These are phyloP conservation scores for Cheilosia urbana DNA, from an alignment of 2,888 invertebrate species.

Conservation along the genomic window DNA sequence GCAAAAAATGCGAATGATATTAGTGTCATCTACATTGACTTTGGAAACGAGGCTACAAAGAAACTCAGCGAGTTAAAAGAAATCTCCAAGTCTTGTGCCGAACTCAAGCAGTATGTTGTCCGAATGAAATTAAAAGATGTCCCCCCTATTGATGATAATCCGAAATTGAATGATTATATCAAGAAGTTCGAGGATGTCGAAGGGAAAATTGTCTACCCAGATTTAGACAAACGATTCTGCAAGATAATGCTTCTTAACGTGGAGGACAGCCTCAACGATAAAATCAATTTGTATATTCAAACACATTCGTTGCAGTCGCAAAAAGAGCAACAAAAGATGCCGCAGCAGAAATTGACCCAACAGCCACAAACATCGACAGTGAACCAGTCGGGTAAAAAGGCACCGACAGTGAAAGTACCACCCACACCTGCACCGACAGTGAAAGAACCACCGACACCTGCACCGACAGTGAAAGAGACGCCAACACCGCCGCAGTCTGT, in stretches of 20 bases:
- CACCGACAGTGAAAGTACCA: not conserved
- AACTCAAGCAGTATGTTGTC: slow-evolving; percentile 62
- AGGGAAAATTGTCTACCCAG: slow-evolving; percentile 46
- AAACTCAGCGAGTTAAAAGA: slow-evolving; percentile 68
- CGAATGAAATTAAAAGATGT: slow-evolving; percentile 59
- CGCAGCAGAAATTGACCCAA: not conserved
- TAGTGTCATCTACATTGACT: slow-evolving; percentile 70
- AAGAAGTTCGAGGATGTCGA: slow-evolving; percentile 70
- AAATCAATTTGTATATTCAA: slow-evolving; percentile 53
- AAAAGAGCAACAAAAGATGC: not conserved
- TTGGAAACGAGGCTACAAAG: slow-evolving; percentile 61
- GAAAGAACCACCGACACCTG: not conserved
- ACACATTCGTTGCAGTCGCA: not conserved
- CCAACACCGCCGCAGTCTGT: not conserved
- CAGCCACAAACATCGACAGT: not conserved
- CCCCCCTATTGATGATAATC: slow-evolving; percentile 14
- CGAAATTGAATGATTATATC: slow-evolving; percentile 50
- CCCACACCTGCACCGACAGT: not conserved
- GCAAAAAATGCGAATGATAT: slow-evolving; percentile 54
- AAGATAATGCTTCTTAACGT: not conserved
- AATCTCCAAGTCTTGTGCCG: slow-evolving; percentile 63
- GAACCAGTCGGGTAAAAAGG: too few relatives aligned
- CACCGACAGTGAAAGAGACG: not conserved
- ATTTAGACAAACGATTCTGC: slow-evolving; percentile 22
- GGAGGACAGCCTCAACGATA: slow-evolving; percentile 58